Base-by-base conservation (phyloP, 2,797 vertebrate genomes). In the Poecilia gillii region DNA sequence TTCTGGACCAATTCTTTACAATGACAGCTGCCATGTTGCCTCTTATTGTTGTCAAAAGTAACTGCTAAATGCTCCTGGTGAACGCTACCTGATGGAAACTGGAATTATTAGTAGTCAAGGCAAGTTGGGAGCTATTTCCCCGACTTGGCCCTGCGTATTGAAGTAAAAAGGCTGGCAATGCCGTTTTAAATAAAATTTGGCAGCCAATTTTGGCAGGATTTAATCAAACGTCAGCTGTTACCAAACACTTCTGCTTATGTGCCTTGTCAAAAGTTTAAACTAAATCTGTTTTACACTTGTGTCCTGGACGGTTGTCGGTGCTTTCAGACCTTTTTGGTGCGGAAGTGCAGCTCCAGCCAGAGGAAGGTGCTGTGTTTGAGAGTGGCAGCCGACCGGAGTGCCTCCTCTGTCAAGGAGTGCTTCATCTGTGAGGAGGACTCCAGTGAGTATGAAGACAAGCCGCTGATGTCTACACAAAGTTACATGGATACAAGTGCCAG, bases 321-420 rank as follows among this genome's bases (percentile, higher is more conserved):
- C 74, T 81, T 70, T 1, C 91, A 98, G 97, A 97, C 96, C 0
- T 98, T 98, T 83, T 84, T 98, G 88, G 97, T 98, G 77, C 95
- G 97, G 81, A 97, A 96, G 85, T 98, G 97, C 84, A 95, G 91
- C 85, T 93, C 94, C 7, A 95, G 93, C 80, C 96, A 96, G 87
- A 96, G 95, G 91, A 97, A 97, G 86, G 94, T 96, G 36, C 91
- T 98, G 85, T 97, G 97, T 82, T 88, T 98, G 72, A 95, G 97
- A 64, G 92, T 95, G 79, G 92, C 96, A 0, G 95, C 95, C 6
- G 96, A 97, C 77, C 91, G 88, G 4, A 93, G 93, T 33, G 92
- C 95, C 39, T 95, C 96, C 82, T 96, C 96, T 43, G 94, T 98
- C 11, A 93, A 96, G 81, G 97, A 97, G 91, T 96, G 94, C 87